A percentile compares a stretch with the other conserved stretches of the same genome.
phyloP scores from a whole-genome alignment of 2,113 vertebrate species.

The Ivindomyrus marchei region DNA sequence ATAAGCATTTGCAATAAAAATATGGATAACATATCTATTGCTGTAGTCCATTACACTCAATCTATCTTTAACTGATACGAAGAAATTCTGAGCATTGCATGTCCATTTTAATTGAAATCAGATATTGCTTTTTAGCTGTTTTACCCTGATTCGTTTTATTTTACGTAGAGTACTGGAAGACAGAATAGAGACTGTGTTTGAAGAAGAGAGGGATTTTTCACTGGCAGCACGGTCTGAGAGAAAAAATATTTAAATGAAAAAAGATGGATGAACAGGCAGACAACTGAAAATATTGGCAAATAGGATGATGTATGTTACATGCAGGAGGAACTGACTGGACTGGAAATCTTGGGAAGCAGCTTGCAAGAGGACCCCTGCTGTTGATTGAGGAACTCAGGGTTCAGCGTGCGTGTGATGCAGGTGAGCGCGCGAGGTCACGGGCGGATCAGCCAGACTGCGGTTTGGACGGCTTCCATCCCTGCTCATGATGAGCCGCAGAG shows the following conservation, averaged over 20 bases:
- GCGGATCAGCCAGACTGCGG: neutral
- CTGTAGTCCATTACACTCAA: neutral
- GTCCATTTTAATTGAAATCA: neutral
- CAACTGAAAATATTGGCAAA: neutral
- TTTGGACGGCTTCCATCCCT: constrained; percentile 6
- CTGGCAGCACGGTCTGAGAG: neutral
- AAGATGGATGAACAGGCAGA: neutral
- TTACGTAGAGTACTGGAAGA: neutral
- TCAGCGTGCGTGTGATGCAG: neutral
- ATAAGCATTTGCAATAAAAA: neutral
- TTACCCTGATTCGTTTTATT: neutral
- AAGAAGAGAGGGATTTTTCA: neutral
- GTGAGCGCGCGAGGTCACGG: neutral
- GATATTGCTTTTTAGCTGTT: neutral
- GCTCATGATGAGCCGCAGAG: neutral
- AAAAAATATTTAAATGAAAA: neutral
- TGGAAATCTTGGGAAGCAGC: neutral
- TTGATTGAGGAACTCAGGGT: neutral
- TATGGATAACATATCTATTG: neutral
- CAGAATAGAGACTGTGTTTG: neutral
- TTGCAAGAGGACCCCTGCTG: neutral
- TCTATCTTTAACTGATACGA: neutral
- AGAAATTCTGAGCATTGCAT: neutral
- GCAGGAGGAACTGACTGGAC: neutral
- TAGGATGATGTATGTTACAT: neutral